Base-by-base conservation (phyloP, 2,888 invertebrate genomes). In the Margaritifera margaritifera region DNA sequence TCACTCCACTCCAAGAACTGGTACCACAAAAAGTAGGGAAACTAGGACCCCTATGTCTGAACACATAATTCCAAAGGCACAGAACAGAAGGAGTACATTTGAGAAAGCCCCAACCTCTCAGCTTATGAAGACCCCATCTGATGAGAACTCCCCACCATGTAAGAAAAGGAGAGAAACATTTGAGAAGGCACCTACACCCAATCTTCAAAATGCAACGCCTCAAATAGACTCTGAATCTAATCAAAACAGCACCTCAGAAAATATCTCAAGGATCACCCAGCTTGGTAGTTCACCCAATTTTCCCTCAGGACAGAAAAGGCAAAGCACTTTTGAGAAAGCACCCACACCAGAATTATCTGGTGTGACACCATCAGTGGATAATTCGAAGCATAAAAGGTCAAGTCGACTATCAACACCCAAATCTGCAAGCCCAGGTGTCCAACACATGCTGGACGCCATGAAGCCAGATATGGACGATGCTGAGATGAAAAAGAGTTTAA, bases 371-470 rank as follows among this genome's bases (percentile, higher is more conserved):
- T 20, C 6, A 52, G 24, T 64, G 20, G 61, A 60, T 22, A 71
- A 52, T 4, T 60, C 66, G 3, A 67, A 62, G 51, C 52, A 51
- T 22, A 27, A 54, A 5, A 42, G 27, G 25, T 64, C 71, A 2
- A 61, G 42, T 15, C 6, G 52, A 15, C 25, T 31, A n/a, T n/a
- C 42, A 42, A 42, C 42, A 42, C 42, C 57, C 51, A 64, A 68
- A 50, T 59, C 64, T 22, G 62, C 52, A 6, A 83, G 80, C 55
- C 81, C 83, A 52, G 80, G 77, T 5, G 79, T 81, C 4, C 70
- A 76, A 24, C 81, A 78, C n/a, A 74, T 85, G 71, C 69, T 84
- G 8, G 80, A 79, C 6, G 74, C 80, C 5, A 82, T 86, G 78
- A 80, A 79, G 62, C 71, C 76, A n/a, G 78, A 80, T 8, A 80